Evolutionary conservation across 2,888 invertebrate species (phyloP), one percentile per base, ranked within the genome.

Genomic region (Lymantria dispar): DNA sequence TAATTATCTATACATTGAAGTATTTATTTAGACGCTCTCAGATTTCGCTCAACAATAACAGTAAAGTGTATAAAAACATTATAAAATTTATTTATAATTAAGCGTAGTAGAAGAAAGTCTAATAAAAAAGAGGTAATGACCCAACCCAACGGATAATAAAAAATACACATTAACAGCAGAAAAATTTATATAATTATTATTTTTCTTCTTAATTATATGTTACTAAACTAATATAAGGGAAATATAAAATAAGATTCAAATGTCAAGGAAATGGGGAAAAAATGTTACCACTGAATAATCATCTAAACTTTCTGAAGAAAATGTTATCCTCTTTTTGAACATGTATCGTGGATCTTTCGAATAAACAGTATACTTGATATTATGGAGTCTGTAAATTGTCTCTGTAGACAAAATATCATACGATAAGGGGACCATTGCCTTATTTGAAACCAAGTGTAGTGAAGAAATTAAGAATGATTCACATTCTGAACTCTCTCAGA

Each of bases 121-220:
- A 12, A 38, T 38, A 12, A n/a, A 33, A n/a, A 60, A 62, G 69
- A 76, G 76, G 78, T 78, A 82, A 78, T 78, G 79, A 80, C 80
- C 79, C 76, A 70, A 52, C n/a, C n/a, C n/a, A n/a, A n/a, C 53
- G 57, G 52, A 58, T 54, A 77, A 80, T 78, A 81, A 76, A 65
- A 45, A 57, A 57, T 60, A 70, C 72, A 70, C 70, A 72, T 68
- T 57, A 56, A 50, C 47, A 14, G 9, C 22, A 46, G 66, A 72
- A 72, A 72, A 22, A 22, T 22, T 22, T 22, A 56, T 47, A 50
- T 61, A 55, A 60, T 61, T 63, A 64, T 51, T 54, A 60, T 56
- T 63, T 72, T 70, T 64, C 52, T 50, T 56, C 56, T 44, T 52
- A 56, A 61, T 63, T 59, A 45, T 50, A 5, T 31, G 31, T 11